These are phyloP conservation scores for Merluccius polli DNA, from an alignment of 2,797 vertebrate genomes.

Conservation along the genomic window DNA sequence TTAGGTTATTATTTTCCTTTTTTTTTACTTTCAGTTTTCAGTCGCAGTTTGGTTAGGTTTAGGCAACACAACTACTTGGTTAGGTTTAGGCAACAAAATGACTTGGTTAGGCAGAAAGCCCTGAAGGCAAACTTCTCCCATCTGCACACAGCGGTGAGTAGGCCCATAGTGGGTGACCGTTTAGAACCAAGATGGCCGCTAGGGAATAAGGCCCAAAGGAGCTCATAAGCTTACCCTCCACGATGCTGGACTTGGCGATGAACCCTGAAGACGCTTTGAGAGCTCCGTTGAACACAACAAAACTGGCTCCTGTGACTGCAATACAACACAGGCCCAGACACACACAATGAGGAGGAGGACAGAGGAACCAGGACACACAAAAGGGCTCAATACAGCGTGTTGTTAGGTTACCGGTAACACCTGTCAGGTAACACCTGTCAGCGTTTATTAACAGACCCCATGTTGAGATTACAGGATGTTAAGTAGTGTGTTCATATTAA, in stretches of 20 bases:
- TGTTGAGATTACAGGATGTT: background rate
- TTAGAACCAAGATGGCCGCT: background rate
- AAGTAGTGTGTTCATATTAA: too few relatives aligned
- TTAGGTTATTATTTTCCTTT: too few relatives aligned
- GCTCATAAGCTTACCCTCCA: conserved; percentile 81
- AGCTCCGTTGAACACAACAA: conserved; percentile 94
- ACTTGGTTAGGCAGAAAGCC: too few relatives aligned
- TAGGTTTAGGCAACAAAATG: too few relatives aligned
- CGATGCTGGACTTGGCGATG: conserved; percentile 92
- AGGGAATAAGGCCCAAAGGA: background rate
- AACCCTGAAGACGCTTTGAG: conserved; percentile 91
- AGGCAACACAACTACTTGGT: too few relatives aligned
- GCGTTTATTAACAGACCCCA: background rate
- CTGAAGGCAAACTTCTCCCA: too few relatives aligned
- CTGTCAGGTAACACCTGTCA: too few relatives aligned
- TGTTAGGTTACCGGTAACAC: background rate
- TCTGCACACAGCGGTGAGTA: too few relatives aligned
- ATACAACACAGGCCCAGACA: conserved; percentile 4
- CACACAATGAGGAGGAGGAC: background rate
- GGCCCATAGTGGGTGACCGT: background rate
- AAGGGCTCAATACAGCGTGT: background rate
- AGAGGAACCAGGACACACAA: background rate
- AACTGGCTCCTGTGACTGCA: conserved; percentile 92
- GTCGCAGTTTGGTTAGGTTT: too few relatives aligned
- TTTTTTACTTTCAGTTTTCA: too few relatives aligned